Evolutionary conservation across 2,888 invertebrate species (phyloP).

Genomic region (Saturnia pavonia): DNA sequence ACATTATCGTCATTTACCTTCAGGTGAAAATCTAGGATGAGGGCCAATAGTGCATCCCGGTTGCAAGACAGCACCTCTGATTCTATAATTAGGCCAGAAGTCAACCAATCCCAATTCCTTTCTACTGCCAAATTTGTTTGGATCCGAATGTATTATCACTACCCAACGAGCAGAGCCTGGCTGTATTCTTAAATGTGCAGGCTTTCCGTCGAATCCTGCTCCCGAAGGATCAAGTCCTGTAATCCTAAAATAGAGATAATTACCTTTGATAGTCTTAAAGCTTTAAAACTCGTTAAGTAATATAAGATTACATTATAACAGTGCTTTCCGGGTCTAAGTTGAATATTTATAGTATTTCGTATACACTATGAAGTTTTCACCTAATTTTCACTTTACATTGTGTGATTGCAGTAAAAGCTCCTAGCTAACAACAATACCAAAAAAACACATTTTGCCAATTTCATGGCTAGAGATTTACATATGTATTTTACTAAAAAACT

Average conservation of each 20-base stretch:
- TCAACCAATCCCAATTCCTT: constrained; percentile 58
- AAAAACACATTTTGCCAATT: neutral
- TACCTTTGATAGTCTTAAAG: neutral
- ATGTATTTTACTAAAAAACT: no score
- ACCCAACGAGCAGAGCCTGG: constrained; percentile 57
- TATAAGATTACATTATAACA: no score
- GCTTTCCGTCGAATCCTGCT: constrained; percentile 54
- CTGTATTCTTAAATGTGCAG: constrained; percentile 43
- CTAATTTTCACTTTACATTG: neutral
- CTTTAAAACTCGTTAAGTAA: no score
- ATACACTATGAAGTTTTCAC: no score
- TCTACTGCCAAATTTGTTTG: constrained; percentile 59
- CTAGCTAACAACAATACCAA: neutral
- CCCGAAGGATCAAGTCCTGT: constrained; percentile 69
- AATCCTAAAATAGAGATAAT: constrained; percentile 47
- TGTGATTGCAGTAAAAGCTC: neutral
- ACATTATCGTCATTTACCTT: constrained; percentile 43
- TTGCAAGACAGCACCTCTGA: constrained; percentile 50
- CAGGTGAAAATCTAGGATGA: constrained; percentile 48
- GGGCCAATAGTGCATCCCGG: constrained; percentile 56
- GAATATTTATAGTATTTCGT: no score
- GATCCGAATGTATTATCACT: constrained; percentile 63
- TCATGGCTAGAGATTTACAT: no score
- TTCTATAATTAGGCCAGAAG: constrained; percentile 69
- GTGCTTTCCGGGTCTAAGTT: no score